A percentile compares a stretch with the other conserved stretches of the same genome.
Conservation (phyloP, 2,797 vertebrate genomes). For the Sciurus carolinensis region DNA sequence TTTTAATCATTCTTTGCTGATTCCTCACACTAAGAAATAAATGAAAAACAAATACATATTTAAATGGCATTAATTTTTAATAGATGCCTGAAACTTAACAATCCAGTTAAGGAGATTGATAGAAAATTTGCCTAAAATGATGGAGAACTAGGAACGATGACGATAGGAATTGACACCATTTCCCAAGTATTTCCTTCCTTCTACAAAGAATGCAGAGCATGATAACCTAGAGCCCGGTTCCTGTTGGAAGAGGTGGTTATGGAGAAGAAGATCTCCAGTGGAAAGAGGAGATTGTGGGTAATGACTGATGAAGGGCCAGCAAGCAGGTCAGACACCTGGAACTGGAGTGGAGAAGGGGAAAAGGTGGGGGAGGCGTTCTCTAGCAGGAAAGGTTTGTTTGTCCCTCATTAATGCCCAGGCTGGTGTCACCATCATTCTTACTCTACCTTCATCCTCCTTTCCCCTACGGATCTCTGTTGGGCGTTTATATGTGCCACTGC, state of each 20-base stretch:
- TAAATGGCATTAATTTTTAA: neutral
- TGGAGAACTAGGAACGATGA: constrained; percentile 5
- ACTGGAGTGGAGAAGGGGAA: neutral
- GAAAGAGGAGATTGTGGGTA: neutral
- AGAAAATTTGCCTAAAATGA: constrained; percentile 17
- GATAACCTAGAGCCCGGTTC: neutral
- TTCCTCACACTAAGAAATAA: neutral
- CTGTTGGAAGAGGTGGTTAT: neutral
- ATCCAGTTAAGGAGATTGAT: neutral
- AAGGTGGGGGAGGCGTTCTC: neutral
- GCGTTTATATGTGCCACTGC: neutral
- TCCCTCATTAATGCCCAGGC: neutral
- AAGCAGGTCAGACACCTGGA: neutral
- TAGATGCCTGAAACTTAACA: neutral
- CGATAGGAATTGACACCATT: constrained; percentile 5
- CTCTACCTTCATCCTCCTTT: neutral
- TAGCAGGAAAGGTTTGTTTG: neutral
- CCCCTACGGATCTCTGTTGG: neutral
- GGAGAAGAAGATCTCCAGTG: too few species aligned
- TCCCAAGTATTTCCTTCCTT: constrained; percentile 9
- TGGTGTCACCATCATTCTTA: neutral
- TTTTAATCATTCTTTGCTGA: neutral
- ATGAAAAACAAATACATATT: neutral
- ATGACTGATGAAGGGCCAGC: neutral
- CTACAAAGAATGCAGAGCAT: neutral